Conservation (phyloP, 2,113 vertebrate genomes). For the Ammodytes marinus region DNA sequence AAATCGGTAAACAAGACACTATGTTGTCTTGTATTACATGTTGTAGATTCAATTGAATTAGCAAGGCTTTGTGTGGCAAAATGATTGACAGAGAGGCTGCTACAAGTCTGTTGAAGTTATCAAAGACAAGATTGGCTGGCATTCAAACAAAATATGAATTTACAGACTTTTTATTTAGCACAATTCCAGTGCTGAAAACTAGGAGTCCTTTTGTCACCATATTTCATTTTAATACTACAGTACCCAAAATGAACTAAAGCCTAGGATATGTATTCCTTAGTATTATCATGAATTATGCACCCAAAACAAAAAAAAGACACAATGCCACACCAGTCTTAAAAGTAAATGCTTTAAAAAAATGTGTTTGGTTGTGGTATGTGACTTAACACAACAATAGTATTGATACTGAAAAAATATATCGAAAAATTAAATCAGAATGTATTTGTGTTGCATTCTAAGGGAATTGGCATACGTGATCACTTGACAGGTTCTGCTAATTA, state of each 20-base stretch:
- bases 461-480: background rate
- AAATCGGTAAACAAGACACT: constrained; percentile 35
- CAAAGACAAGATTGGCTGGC: constrained; percentile 46
- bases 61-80: constrained; percentile 40
- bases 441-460: too few relatives aligned
- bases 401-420: background rate
- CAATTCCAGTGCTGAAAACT: constrained; percentile 15
- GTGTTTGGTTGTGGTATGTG: background rate
- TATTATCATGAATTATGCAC: background rate
- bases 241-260: constrained; percentile 1
- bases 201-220: constrained; percentile 13
- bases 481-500: constrained; percentile 3
- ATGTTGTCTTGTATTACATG: constrained; percentile 36
- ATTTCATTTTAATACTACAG: background rate
- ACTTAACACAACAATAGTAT: background rate
- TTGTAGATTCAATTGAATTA: constrained; percentile 27
- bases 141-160: constrained; percentile 31
- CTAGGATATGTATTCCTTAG: background rate
- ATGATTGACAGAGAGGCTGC: constrained; percentile 19
- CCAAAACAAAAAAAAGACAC: background rate
- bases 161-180: constrained; percentile 17
- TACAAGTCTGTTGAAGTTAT: constrained; percentile 49
- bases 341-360: constrained; percentile 9
- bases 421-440: background rate
- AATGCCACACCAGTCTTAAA: constrained; percentile 19